These are phyloP conservation scores for Caenorhabditis macrosperma DNA, from an alignment of 2,888 invertebrate genomes.

Conservation along the genomic window DNA sequence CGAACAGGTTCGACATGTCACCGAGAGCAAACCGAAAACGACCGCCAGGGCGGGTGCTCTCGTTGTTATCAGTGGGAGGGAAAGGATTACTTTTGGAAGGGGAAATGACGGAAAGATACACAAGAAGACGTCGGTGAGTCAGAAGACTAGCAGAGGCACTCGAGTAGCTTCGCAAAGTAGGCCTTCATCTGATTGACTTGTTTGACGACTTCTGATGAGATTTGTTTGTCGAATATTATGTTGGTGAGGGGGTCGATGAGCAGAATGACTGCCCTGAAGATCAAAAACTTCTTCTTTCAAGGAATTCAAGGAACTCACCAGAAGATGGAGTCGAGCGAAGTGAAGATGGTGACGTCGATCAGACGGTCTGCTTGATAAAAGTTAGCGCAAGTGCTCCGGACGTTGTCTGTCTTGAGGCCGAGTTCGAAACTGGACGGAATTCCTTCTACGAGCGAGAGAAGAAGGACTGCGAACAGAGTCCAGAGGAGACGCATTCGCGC, in stretches of 20 bases:
- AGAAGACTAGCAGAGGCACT: background rate
- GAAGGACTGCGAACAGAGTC: constrained; percentile 24
- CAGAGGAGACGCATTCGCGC: constrained; percentile 34
- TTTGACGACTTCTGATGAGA: constrained; percentile 5
- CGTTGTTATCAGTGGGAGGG: constrained; percentile 11
- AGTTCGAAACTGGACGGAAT: constrained; percentile 15
- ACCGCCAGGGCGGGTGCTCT: background rate
- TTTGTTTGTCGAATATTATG: constrained; percentile 18
- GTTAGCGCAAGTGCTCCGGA: constrained; percentile 19
- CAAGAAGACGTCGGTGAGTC: background rate
- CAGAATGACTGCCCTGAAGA: constrained; percentile 21
- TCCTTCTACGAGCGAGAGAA: constrained; percentile 27
- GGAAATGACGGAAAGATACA: background rate
- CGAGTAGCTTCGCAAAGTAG: constrained; percentile 18
- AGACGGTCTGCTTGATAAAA: constrained; percentile 33
- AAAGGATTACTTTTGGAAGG: constrained; percentile 6
- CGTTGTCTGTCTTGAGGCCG: constrained; percentile 24
- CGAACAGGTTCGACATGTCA: constrained; percentile 27
- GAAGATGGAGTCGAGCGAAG: constrained; percentile 18
- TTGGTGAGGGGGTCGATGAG: constrained; percentile 22
- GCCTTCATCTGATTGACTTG: constrained; percentile 7
- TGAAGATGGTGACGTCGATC: constrained; percentile 5
- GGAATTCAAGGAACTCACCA: background rate
- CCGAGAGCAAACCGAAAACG: constrained; percentile 5
- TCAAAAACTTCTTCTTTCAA: background rate